phyloP scores from a whole-genome alignment of 2,113 vertebrate genomes.

The Dasyprocta punctata region DNA sequence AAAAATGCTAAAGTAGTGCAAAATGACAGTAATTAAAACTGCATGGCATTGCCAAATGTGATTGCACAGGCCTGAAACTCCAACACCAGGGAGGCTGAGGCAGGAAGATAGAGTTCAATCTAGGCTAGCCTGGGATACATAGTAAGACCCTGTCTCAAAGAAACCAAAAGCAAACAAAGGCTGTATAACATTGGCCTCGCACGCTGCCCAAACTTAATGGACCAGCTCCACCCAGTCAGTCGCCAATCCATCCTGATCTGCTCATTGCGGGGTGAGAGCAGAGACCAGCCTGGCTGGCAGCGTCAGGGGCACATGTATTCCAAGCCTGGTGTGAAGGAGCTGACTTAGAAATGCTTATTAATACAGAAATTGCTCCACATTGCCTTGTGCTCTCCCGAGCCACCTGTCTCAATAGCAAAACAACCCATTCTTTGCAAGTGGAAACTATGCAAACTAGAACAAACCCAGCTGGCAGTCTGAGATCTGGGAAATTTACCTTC shows the following conservation, averaged over 20 bases:
- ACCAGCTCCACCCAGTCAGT: background rate
- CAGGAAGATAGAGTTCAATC: background rate
- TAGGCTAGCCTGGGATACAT: background rate
- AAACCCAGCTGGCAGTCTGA: background rate
- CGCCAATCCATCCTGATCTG: background rate
- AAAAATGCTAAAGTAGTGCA: background rate
- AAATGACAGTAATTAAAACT: constrained; percentile 15
- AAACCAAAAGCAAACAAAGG: background rate
- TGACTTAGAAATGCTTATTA: background rate
- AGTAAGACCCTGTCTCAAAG: background rate
- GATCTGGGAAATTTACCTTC: background rate
- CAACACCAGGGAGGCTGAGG: background rate
- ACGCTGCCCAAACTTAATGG: background rate
- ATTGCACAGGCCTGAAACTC: background rate
- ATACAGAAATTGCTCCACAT: background rate
- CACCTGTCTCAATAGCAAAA: background rate
- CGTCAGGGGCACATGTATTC: background rate
- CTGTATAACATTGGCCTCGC: background rate
- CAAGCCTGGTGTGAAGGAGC: background rate
- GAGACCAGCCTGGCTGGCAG: background rate
- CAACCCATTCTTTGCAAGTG: background rate
- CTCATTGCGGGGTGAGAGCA: background rate
- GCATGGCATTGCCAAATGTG: background rate
- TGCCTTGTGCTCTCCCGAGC: background rate
- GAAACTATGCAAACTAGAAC: background rate